These are phyloP conservation scores for Helleia helle DNA, from an alignment of 2,888 invertebrate genomes.

Conservation along the genomic window DNA sequence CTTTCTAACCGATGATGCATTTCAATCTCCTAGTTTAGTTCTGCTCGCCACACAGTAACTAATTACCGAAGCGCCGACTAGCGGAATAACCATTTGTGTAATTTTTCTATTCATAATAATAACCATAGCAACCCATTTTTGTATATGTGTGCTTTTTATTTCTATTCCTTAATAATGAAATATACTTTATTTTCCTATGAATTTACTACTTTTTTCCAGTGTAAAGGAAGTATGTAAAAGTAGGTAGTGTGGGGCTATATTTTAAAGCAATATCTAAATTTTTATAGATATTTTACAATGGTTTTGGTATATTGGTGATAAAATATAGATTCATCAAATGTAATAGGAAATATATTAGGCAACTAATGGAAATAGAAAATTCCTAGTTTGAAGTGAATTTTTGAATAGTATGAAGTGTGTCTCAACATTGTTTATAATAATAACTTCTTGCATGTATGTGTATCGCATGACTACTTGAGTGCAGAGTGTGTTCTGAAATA, in stretches of 20 bases:
- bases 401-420: constrained; percentile 5
- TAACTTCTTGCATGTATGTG: constrained; percentile 49
- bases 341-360: constrained; percentile 1
- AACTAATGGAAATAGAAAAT: background rate
- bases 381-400: background rate
- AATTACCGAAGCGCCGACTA: background rate
- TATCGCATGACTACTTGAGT: constrained; percentile 58
- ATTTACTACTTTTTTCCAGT: background rate
- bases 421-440: constrained; percentile 21
- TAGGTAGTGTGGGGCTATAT: constrained; percentile 6
- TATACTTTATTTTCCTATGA: background rate
- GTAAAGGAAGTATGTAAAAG: background rate
- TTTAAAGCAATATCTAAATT: constrained; percentile 7
- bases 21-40: constrained; percentile 24
- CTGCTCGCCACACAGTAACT: background rate
- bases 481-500: constrained; percentile 38
- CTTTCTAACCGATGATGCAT: constrained; percentile 46
- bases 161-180: background rate
- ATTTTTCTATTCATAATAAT: background rate
- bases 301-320: constrained; percentile 11
- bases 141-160: constrained; percentile 5
- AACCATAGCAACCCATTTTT: background rate
- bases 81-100: background rate
- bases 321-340: constrained; percentile 10
- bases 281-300: constrained; percentile 11